These are phyloP conservation scores for Lipophrys pholis DNA, from an alignment of 2,113 vertebrate species.

Conservation along the genomic window DNA sequence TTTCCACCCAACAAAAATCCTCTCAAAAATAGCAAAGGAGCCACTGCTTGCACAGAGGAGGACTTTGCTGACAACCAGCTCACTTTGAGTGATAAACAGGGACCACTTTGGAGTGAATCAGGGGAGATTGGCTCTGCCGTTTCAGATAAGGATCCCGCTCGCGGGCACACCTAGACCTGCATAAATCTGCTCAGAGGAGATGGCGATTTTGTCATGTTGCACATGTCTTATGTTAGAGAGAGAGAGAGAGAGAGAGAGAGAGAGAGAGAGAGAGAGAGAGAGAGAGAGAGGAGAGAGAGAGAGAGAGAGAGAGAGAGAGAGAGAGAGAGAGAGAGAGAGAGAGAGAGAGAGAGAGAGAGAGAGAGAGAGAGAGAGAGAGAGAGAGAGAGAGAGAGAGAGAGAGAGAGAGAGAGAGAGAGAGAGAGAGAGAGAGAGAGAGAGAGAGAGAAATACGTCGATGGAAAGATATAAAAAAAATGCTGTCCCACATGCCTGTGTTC, in stretches of 20 bases:
- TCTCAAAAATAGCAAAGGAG: constrained; percentile 59
- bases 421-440: not conserved
- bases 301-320: not conserved
- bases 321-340: not conserved
- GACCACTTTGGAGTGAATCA: constrained; percentile 79
- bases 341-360: not conserved
- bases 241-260: not conserved
- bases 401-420: not conserved
- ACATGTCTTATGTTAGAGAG: constrained; percentile 31
- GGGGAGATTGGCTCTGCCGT: constrained; percentile 75
- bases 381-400: not conserved
- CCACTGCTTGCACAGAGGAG: constrained; percentile 51
- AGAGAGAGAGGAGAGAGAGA: not conserved
- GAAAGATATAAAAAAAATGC: constrained; percentile 16
- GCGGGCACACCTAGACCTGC: constrained; percentile 77
- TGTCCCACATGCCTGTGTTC: constrained; percentile 15
- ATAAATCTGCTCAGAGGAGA: constrained; percentile 73
- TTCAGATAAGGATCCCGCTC: constrained; percentile 78
- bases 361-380: constrained; percentile 7
- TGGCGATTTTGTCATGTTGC: constrained; percentile 74
- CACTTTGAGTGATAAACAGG: constrained; percentile 81
- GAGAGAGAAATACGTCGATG: constrained; percentile 16
- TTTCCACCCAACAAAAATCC: constrained; percentile 11
- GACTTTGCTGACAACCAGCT: constrained; percentile 69
- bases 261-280: not conserved